Conservation (phyloP, 2,797 vertebrate genomes). For the Coregonus suidteri region DNA sequence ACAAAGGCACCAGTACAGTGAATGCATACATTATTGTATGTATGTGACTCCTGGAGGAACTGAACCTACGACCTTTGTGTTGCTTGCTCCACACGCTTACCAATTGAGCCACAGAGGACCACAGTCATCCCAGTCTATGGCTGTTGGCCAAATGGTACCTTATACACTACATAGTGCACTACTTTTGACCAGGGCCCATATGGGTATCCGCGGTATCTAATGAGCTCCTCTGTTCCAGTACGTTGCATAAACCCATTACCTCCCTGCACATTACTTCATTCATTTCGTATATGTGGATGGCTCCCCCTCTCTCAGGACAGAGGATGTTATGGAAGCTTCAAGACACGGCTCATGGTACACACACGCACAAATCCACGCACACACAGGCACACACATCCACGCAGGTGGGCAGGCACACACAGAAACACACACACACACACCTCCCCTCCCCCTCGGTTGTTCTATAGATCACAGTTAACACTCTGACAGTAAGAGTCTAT, state of each 20-base stretch:
- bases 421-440: conserved; percentile 1
- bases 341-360: conserved; percentile 76
- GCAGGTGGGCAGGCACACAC: background rate
- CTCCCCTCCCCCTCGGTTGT: conserved; percentile 75
- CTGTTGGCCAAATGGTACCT: background rate
- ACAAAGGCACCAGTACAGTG: conserved; percentile 43
- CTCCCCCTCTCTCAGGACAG: conserved; percentile 86
- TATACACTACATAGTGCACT: background rate
- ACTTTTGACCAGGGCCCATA: background rate
- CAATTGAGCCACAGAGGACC: background rate
- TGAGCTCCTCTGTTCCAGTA: conserved; percentile 81
- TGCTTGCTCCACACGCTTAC: background rate
- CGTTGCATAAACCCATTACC: conserved; percentile 90
- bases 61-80: background rate
- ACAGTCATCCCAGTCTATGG: background rate
- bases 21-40: too few relatives aligned
- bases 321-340: conserved; percentile 82
- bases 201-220: conserved; percentile 73
- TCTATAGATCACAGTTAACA: conserved; percentile 86
- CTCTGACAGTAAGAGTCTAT: conserved; percentile 85
- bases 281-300: conserved; percentile 88
- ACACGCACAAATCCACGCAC: conserved; percentile 48
- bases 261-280: conserved; percentile 89
- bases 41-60: background rate
- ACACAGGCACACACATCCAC: conserved; percentile 67